Evolutionary conservation across 2,888 invertebrate genomes (phyloP).

Genomic region (Lepidonotus clava): DNA sequence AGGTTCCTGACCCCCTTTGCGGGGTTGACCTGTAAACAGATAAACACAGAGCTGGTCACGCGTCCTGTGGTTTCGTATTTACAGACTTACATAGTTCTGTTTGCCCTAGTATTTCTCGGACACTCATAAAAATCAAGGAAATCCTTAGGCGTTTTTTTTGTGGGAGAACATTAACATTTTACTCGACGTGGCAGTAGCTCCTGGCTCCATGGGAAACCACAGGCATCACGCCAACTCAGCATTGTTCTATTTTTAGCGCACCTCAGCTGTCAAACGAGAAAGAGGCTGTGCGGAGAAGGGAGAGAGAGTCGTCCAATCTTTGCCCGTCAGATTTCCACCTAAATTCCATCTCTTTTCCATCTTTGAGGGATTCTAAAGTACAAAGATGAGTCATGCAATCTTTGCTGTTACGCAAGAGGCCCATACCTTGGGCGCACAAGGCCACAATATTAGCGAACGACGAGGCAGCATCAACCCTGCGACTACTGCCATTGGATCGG

Average conservation of each 20-base stretch:
- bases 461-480: background rate
- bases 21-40: constrained; percentile 33
- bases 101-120: background rate
- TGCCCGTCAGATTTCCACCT: background rate
- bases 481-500: too few species aligned
- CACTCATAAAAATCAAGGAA: background rate
- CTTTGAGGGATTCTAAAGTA: background rate
- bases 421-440: constrained; percentile 48
- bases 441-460: constrained; percentile 47
- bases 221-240: background rate
- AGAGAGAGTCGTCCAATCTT: background rate
- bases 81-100: background rate
- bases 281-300: constrained; percentile 14
- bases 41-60: background rate
- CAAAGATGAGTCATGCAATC: constrained; percentile 48
- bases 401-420: constrained; percentile 56
- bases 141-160: background rate
- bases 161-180: background rate
- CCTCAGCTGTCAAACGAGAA: background rate
- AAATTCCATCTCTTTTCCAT: background rate
- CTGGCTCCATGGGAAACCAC: background rate
- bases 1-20: too few species aligned
- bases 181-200: background rate
- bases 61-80: constrained; percentile 19
- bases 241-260: background rate